Evolutionary conservation across 2,113 vertebrate genomes (phyloP), one percentile per base, ranked within the genome.

Genomic region (Oenanthe oenanthe): DNA sequence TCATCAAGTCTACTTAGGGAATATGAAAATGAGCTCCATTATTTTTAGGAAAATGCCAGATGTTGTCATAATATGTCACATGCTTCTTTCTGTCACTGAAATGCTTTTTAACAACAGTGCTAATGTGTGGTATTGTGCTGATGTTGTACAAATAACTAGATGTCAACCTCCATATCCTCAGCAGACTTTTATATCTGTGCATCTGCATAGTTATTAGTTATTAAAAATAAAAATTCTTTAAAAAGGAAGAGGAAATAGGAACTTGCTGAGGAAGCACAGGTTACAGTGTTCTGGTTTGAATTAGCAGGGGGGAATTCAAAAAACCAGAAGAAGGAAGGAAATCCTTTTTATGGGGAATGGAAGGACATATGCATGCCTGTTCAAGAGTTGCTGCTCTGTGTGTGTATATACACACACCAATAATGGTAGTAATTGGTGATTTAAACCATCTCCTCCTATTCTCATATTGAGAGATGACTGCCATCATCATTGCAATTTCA

Each of bases 111-210:
- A 81, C 92, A 93, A 40, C 45, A 47, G 36, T 91, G 92, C 89
- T 95, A 85, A 96, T 95, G 60, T 92, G 84, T 78, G 92, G 81
- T 36, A 57, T 82, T 92, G 82, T 85, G 87, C 93, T 81, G 90
- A n/a, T 91, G 87, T 58, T 88, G 42, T 95, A 92, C 70, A 92
- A 92, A 95, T 85, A 94, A 93, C 79, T 96, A 45, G 56, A 96
- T 92, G 86, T 88, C 85, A 87, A 40, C 84, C 54, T 89, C 78
- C 71, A 76, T 78, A 94, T 94, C 53, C 56, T 93, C 76, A 89
- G 85, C 60, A 73, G 81, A 36, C 47, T 74, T 71, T 71, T 50
- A 10, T 57, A 62, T 65, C 17, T 47, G 4, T 51, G 21, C 43
- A 32, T 76, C 74, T 88, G 32, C 58, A 74, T 73, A 58, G 34